Base-by-base conservation (phyloP, 2,888 invertebrate species). In the Sylvicola cinctus region DNA sequence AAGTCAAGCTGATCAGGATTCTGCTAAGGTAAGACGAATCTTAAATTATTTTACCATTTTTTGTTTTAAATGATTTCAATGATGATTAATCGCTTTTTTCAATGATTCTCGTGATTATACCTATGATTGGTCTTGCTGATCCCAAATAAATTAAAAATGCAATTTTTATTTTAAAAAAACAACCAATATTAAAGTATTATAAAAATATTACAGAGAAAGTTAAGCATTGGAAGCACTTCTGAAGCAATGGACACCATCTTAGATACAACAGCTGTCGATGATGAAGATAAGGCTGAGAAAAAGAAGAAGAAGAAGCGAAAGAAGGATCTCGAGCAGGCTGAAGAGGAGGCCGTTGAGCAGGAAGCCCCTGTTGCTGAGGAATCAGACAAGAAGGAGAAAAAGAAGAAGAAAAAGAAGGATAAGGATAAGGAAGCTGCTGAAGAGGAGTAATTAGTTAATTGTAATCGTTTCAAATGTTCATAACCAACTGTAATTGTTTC, bases 341-440 rank as follows among this genome's bases (percentile, higher is more conserved):
- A 60, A 4, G 49, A 54, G 28, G 44, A 43, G 26, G 41, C 43
- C 16, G 47, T 44, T n/a, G 47, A 43, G 13, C 50, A 50, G 29
- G 45, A 40, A 4, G 51, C 49, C n/a, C 52, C 54, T 13, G 58
- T 55, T 4, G 46, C 54, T 14, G 40, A 39, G 50, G 55, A 57
- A 4, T 53, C 58, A 41, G 49, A 54, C 8, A 68, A 68, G 43
- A 71, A 72, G 49, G 70, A 78, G 41, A 77, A 78, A 54, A 77
- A 78, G 51, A 78, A 78, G 53, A 77, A 77, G 60, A 74, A 74
- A 59, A 77, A 78, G 62, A 78, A 75, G 54, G 69, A 72, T 48
- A 70, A 71, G 55, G 66, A 71, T 38, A 65, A 65, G 45, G 71
- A 68, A 42, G 50, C 51, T 37, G 65, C 64, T 35, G 63, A 61